Percentiles rank a stretch among this genome's conserved stretches.
Evolutionary conservation across 2,113 vertebrate species (phyloP).

Genomic region (Pedionomus torquatus): DNA sequence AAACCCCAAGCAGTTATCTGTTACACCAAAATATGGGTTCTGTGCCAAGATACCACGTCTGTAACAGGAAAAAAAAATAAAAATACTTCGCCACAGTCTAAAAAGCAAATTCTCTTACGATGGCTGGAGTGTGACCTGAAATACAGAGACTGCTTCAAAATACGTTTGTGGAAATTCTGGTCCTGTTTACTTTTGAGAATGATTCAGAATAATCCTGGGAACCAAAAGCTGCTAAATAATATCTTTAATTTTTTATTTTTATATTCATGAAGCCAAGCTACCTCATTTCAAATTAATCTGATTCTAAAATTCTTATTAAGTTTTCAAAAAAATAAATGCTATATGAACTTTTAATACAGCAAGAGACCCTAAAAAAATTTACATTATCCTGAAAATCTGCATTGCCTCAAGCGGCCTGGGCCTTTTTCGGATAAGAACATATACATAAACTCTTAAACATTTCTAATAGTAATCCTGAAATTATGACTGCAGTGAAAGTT

Average conservation of each 20-base stretch:
- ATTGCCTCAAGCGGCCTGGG: neutral
- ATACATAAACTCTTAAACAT: neutral
- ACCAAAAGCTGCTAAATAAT: neutral
- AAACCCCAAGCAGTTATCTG: neutral
- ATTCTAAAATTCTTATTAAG: neutral
- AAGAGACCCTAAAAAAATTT: neutral
- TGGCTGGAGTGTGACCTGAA: neutral
- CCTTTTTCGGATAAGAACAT: neutral
- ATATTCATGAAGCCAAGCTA: neutral
- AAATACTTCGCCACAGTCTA: neutral
- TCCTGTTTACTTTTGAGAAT: neutral
- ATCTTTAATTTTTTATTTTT: neutral
- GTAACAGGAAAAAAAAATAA: neutral
- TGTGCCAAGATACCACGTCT: neutral
- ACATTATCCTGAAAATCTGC: neutral
- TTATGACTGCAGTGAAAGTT: neutral
- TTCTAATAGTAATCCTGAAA: neutral
- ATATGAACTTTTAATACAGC: neutral
- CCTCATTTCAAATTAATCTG: neutral
- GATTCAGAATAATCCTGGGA: neutral
- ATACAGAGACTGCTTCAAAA: neutral
- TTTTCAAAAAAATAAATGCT: neutral
- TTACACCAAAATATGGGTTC: neutral
- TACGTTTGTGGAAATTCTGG: neutral
- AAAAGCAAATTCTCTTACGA: neutral